phyloP scores from a whole-genome alignment of 2,888 invertebrate genomes.

The Andrena bicolor region DNA sequence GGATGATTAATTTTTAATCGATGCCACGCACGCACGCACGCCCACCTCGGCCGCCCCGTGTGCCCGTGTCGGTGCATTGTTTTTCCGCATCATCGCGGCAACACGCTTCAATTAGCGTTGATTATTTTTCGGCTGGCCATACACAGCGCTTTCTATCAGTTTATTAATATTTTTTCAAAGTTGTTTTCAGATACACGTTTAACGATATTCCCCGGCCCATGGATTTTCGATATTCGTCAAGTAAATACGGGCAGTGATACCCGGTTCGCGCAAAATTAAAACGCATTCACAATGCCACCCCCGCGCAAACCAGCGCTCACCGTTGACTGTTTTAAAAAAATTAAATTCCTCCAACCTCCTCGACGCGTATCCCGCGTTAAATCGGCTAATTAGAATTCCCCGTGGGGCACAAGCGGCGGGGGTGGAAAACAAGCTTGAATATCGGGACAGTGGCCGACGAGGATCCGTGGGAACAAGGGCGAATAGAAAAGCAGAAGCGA shows the following conservation, averaged over 20 bases:
- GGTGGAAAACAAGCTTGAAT: constrained; percentile 9
- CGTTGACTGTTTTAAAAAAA: constrained; percentile 41
- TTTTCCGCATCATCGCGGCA: constrained; percentile 58
- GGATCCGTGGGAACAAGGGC: neutral
- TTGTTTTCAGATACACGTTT: constrained; percentile 43
- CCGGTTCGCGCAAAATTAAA: constrained; percentile 42
- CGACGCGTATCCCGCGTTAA: constrained; percentile 22
- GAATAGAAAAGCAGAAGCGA: constrained; percentile 1
- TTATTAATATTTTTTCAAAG: constrained; percentile 61
- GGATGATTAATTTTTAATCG: constrained; percentile 68
- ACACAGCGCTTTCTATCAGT: constrained; percentile 48
- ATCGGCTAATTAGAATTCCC: constrained; percentile 45
- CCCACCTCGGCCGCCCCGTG: neutral
- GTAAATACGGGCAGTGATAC: constrained; percentile 53
- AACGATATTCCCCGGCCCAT: constrained; percentile 48
- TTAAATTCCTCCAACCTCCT: constrained; percentile 28
- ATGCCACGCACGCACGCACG: constrained; percentile 39
- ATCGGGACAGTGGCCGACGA: neutral
- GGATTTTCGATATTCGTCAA: constrained; percentile 56
- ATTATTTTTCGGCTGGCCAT: constrained; percentile 55
- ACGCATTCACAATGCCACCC: constrained; percentile 22
- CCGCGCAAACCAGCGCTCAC: neutral
- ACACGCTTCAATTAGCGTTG: constrained; percentile 62
- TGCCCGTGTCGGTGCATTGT: constrained; percentile 50
- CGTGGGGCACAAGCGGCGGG: neutral